phyloP scores from a whole-genome alignment of 2,888 invertebrate genomes.

The Pammene aurita region DNA sequence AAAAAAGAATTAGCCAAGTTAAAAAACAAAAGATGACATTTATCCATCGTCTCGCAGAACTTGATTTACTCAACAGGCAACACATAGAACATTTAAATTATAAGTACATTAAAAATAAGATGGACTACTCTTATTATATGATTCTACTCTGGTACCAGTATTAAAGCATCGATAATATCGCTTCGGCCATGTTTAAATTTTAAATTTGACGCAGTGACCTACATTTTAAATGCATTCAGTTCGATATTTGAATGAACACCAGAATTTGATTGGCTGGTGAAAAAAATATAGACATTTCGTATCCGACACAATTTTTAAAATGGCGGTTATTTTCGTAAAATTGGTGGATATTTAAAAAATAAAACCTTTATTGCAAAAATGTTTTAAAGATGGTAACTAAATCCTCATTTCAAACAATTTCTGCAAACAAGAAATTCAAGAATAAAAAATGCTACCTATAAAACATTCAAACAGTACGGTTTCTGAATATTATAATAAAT shows the following conservation, averaged over 20 bases:
- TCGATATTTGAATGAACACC: conserved; percentile 18
- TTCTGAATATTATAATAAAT: too few species aligned
- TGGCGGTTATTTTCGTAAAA: background rate
- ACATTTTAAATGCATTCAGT: conserved; percentile 24
- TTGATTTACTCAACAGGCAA: too few species aligned
- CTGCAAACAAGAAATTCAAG: too few species aligned
- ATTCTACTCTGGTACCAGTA: background rate
- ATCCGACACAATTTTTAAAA: background rate
- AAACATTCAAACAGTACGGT: too few species aligned
- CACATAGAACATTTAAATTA: too few species aligned
- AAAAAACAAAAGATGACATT: too few species aligned
- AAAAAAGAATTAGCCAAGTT: too few species aligned
- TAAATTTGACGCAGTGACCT: conserved; percentile 35
- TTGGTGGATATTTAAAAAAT: background rate
- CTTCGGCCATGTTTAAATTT: conserved; percentile 28
- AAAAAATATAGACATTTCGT: background rate
- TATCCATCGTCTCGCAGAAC: too few species aligned
- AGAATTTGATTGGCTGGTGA: background rate
- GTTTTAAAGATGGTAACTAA: too few species aligned
- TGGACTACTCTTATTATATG: background rate
- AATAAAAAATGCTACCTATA: too few species aligned
- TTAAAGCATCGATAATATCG: conserved; percentile 26
- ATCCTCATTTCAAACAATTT: too few species aligned
- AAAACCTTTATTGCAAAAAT: too few species aligned
- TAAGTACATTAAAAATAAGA: background rate